Conservation (phyloP, 2,113 vertebrate species). For the Sander vitreus region DNA sequence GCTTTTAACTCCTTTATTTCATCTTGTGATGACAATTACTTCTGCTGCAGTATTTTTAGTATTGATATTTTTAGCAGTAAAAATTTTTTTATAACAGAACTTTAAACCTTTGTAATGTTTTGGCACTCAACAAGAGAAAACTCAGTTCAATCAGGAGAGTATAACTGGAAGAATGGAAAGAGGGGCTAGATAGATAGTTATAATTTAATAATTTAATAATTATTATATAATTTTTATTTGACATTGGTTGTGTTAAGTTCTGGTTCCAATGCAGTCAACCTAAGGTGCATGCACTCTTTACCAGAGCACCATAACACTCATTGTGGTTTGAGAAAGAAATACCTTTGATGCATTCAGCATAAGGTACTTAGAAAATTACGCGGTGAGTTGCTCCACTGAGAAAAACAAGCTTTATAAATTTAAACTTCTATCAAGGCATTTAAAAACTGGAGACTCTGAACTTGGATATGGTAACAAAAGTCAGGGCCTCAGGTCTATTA, state of each 20-base stretch:
- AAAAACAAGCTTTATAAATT: not conserved
- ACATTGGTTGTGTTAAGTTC: not conserved
- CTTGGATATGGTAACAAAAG: not conserved
- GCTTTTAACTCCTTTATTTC: slow-evolving; percentile 4
- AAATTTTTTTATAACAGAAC: not conserved
- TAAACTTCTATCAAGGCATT: not conserved
- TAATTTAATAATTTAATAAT: no score
- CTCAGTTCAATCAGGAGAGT: not conserved
- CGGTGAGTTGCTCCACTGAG: not conserved
- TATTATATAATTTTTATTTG: not conserved
- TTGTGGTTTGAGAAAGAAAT: not conserved
- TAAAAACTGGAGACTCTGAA: not conserved
- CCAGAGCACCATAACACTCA: not conserved
- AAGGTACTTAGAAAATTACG: not conserved
- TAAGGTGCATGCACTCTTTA: not conserved
- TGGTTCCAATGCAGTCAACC: slow-evolving; percentile 2
- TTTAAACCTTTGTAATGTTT: not conserved
- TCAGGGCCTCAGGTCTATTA: not conserved
- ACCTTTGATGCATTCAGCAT: not conserved
- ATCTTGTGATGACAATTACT: not conserved
- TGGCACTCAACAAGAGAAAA: not conserved
- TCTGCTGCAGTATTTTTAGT: not conserved
- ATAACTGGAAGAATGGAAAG: not conserved
- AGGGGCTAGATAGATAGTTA: no score
- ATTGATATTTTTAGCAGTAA: slow-evolving; percentile 4